A percentile compares a stretch with the other conserved stretches of the same genome.
These are phyloP conservation scores for Serinus canaria DNA, from an alignment of 2,113 vertebrate species.

Conservation along the genomic window DNA sequence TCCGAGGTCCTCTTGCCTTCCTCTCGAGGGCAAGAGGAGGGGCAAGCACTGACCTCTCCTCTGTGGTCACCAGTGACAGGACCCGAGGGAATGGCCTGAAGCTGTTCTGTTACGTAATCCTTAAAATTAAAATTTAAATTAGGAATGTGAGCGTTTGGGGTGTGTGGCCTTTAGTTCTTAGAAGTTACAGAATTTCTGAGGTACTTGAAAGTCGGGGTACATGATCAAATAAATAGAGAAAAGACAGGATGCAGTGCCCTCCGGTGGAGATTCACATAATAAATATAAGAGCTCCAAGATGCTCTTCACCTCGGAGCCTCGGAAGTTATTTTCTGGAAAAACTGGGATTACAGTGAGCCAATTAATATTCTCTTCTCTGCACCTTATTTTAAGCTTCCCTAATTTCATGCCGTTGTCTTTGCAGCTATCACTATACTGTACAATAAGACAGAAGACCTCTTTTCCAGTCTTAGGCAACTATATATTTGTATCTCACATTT, in stretches of 20 bases:
- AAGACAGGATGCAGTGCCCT: background rate
- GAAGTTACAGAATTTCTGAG: background rate
- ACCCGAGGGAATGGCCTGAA: background rate
- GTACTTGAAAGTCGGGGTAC: background rate
- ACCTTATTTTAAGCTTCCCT: background rate
- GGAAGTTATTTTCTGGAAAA: background rate
- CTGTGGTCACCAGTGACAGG: background rate
- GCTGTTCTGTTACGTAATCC: background rate
- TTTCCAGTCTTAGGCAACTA: background rate
- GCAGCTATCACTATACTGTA: background rate
- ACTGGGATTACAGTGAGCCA: background rate
- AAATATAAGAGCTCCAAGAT: background rate
- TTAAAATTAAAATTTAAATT: background rate
- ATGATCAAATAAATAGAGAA: rapidly evolving
- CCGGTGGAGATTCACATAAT: background rate
- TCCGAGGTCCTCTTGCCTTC: background rate
- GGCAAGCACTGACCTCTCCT: background rate
- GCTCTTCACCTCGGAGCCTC: background rate
- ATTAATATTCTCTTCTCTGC: background rate
- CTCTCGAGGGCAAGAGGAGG: background rate
- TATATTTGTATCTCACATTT: background rate
- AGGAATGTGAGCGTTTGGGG: background rate
- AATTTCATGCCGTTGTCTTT: background rate
- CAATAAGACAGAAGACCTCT: background rate
- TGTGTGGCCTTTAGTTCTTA: background rate